Percentiles rank a stretch among this genome's conserved stretches.
phyloP scores from a whole-genome alignment of 2,797 vertebrate genomes.

The Sandelia bainsii region DNA sequence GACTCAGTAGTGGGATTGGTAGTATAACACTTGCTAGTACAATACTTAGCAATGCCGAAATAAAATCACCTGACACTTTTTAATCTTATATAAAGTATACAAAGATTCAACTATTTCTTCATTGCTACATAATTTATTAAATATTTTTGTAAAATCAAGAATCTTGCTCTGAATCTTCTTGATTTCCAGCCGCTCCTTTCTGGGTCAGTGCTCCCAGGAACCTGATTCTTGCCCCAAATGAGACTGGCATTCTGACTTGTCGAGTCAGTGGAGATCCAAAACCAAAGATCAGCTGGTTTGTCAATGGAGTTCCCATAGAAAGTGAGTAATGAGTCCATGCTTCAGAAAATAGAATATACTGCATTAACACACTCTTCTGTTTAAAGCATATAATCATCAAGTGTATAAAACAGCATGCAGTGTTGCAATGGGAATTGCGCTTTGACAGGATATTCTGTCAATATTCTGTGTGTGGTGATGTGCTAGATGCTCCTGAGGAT shows the following conservation, averaged over 20 bases:
- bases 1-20: too few relatives aligned
- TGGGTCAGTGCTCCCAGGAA: slow-evolving; percentile 95
- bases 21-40: too few relatives aligned
- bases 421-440: background rate
- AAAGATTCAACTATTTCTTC: too few relatives aligned
- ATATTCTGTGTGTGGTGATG: slow-evolving; percentile 16
- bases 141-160: too few relatives aligned
- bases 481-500: slow-evolving; percentile 90
- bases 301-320: slow-evolving; percentile 92
- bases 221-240: slow-evolving; percentile 94
- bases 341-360: background rate
- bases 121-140: too few relatives aligned
- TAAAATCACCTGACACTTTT: too few relatives aligned
- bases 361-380: background rate
- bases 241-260: slow-evolving; percentile 91
- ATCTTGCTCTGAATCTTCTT: background rate
- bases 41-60: too few relatives aligned
- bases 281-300: slow-evolving; percentile 91
- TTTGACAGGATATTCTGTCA: background rate
- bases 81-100: too few relatives aligned
- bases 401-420: background rate
- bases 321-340: slow-evolving; percentile 83
- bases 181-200: slow-evolving; percentile 91
- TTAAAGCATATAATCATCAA: background rate
- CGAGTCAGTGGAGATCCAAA: slow-evolving; percentile 92